Evolutionary conservation across 2,888 invertebrate genomes (phyloP).

Genomic region (Anodontia alba): DNA sequence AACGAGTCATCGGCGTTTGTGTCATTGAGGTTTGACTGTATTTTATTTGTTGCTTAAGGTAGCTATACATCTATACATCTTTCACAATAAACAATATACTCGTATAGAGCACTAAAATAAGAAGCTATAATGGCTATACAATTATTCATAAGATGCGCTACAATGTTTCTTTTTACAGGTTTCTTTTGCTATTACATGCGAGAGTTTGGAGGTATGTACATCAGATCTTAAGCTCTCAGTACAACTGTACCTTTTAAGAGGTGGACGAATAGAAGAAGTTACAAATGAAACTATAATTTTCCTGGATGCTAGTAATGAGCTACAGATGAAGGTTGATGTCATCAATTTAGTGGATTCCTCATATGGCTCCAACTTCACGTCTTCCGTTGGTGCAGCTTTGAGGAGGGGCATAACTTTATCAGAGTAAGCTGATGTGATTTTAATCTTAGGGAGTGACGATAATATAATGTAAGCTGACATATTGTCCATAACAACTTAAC

Average conservation of each 20-base stretch:
- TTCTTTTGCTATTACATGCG: constrained; percentile 57
- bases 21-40: no score
- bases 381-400: constrained; percentile 15
- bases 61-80: no score
- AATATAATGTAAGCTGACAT: no score
- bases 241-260: constrained; percentile 26
- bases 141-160: no score
- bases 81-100: no score
- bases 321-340: constrained; percentile 40
- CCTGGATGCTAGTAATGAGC: constrained; percentile 23
- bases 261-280: constrained; percentile 1
- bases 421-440: no score
- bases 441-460: no score
- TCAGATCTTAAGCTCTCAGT: constrained; percentile 42
- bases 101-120: no score
- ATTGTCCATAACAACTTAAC: no score
- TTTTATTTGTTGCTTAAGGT: no score
- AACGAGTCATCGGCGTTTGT: no score
- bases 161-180: constrained; percentile 45
- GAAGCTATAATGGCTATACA: no score
- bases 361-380: constrained; percentile 49
- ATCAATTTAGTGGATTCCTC: constrained; percentile 40
- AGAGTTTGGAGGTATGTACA: constrained; percentile 29
- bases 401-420: neutral
- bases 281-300: constrained; percentile 27